A percentile compares a stretch with the other conserved stretches of the same genome.
Evolutionary conservation across 2,113 vertebrate species (phyloP).

Genomic region (Brevimyrus niger): DNA sequence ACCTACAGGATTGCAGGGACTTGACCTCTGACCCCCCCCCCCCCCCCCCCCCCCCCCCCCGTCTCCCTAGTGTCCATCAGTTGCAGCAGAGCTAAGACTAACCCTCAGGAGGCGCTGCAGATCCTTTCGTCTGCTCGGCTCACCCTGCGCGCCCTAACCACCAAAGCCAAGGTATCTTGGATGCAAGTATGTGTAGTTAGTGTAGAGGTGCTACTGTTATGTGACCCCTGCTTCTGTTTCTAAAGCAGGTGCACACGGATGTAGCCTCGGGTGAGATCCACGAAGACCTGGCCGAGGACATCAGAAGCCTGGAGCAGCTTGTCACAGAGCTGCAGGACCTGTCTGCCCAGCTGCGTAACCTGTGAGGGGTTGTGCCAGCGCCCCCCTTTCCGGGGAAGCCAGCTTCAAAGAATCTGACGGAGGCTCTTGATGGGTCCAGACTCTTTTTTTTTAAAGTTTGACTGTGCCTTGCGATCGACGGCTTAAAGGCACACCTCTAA

Average conservation of each 20-base stretch:
- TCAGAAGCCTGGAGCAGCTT: constrained; percentile 63
- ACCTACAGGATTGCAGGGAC: not conserved
- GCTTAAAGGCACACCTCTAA: not conserved
- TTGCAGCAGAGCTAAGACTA: constrained; percentile 72
- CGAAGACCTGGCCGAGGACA: constrained; percentile 61
- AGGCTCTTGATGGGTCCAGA: not conserved
- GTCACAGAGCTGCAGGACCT: constrained; percentile 72
- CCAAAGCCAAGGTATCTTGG: constrained; percentile 80
- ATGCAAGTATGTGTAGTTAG: not conserved
- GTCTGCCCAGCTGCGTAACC: constrained; percentile 64
- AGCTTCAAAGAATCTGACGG: not conserved
- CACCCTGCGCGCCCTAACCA: constrained; percentile 71
- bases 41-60: not conserved
- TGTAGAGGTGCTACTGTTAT: not conserved
- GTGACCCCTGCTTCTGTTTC: not conserved
- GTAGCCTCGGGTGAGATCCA: constrained; percentile 63
- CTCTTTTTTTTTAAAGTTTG: not conserved
- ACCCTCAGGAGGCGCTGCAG: constrained; percentile 72
- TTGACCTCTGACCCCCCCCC: not conserved
- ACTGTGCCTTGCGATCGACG: not conserved
- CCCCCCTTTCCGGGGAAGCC: not conserved
- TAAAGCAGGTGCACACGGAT: constrained; percentile 79
- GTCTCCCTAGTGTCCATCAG: constrained; percentile 69
- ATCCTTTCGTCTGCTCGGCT: constrained; percentile 84
- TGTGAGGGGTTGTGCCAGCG: constrained; percentile 41